phyloP scores from a whole-genome alignment of 2,113 vertebrate genomes.

The Hypocryptadius cinnamomeus region DNA sequence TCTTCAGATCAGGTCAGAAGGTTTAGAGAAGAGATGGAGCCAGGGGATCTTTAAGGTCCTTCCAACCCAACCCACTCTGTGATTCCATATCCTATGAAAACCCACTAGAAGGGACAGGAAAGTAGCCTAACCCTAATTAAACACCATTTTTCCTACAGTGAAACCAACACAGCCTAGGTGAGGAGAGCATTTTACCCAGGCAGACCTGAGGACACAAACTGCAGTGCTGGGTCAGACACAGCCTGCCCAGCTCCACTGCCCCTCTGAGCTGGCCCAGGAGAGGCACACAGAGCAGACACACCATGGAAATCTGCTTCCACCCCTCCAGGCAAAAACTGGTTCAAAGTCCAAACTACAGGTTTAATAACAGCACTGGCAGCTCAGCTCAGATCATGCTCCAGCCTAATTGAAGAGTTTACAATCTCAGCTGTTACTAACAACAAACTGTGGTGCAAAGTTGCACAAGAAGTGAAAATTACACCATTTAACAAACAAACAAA shows the following conservation, averaged over 20 bases:
- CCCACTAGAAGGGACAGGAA: fast-evolving
- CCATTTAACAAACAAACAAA: neutral
- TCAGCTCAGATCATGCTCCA: neutral
- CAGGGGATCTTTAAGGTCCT: neutral
- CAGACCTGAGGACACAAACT: neutral
- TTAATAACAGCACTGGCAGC: neutral
- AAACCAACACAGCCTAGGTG: neutral
- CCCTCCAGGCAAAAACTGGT: neutral
- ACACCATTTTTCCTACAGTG: neutral
- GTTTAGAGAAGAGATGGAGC: neutral
- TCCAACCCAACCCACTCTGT: neutral
- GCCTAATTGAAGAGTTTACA: neutral
- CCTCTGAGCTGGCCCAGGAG: neutral
- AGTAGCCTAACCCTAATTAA: neutral
- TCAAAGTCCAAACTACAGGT: neutral
- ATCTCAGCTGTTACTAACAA: neutral
- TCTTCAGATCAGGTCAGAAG: neutral
- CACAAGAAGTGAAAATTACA: neutral
- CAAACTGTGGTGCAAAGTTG: neutral
- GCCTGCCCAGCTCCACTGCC: neutral
- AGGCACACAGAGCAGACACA: neutral
- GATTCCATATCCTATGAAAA: neutral
- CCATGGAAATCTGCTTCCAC: neutral
- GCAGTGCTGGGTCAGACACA: neutral
- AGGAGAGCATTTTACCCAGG: neutral